phyloP scores from a whole-genome alignment of 1,140 invertebrate species.

The Theocolax elegans region DNA sequence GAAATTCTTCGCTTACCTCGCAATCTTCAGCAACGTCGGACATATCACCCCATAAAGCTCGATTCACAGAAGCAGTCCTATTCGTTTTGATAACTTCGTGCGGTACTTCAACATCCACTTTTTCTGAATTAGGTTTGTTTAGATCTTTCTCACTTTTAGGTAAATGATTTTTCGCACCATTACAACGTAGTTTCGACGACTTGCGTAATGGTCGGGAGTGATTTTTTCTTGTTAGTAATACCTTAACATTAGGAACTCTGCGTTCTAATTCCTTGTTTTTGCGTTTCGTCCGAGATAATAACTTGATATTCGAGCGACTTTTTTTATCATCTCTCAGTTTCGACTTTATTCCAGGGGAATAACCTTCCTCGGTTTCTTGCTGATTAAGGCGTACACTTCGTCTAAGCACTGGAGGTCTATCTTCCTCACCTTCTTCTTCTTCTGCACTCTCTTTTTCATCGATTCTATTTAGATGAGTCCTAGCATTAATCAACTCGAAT shows the following conservation, averaged over 20 bases:
- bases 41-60: constrained; percentile 65
- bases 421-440: background rate
- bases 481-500: constrained; percentile 38
- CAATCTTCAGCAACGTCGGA: constrained; percentile 57
- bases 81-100: constrained; percentile 39
- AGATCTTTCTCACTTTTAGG: constrained; percentile 26
- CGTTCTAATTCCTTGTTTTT: constrained; percentile 53
- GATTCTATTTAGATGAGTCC: background rate
- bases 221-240: constrained; percentile 42
- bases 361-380: constrained; percentile 54
- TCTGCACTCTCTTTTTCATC: background rate
- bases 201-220: constrained; percentile 47
- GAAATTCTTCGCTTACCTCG: constrained; percentile 46
- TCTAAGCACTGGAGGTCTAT: constrained; percentile 51
- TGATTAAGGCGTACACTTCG: constrained; percentile 61
- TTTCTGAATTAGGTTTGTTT: constrained; percentile 26
- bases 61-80: constrained; percentile 54
- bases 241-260: constrained; percentile 49
- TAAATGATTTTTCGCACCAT: constrained; percentile 31
- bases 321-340: constrained; percentile 45
- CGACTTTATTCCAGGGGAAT: constrained; percentile 5
- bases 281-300: constrained; percentile 50
- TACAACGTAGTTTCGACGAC: constrained; percentile 47
- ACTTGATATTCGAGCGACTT: constrained; percentile 44
- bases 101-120: constrained; percentile 16